These are phyloP conservation scores for Lagopus leucura DNA, from an alignment of 2,113 vertebrate genomes.

Conservation along the genomic window DNA sequence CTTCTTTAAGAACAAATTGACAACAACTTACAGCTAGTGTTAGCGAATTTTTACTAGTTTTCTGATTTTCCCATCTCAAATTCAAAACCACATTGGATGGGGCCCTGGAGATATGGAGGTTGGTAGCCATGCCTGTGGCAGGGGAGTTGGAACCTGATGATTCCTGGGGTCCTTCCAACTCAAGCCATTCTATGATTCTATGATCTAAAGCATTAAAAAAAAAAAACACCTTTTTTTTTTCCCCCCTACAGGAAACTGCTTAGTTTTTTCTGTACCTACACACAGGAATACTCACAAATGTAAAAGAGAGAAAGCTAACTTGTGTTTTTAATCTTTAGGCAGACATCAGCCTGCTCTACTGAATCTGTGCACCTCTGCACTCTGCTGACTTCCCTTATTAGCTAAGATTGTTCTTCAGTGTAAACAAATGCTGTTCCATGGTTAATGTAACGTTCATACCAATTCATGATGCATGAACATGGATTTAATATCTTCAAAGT, in stretches of 20 bases:
- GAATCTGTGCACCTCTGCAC: neutral
- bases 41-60: neutral
- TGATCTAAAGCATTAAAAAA: too few relatives aligned
- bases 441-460: neutral
- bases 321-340: neutral
- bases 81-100: too few relatives aligned
- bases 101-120: too few relatives aligned
- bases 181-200: too few relatives aligned
- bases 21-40: neutral
- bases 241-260: too few relatives aligned
- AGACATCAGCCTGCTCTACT: neutral
- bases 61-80: neutral
- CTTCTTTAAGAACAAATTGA: neutral
- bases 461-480: neutral
- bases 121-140: too few relatives aligned
- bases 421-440: fast-evolving
- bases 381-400: neutral
- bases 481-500: neutral
- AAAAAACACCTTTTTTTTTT: too few relatives aligned
- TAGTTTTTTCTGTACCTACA: too few relatives aligned
- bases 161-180: too few relatives aligned
- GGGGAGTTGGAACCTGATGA: too few relatives aligned
- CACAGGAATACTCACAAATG: too few relatives aligned
- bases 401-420: neutral
- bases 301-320: too few relatives aligned